These are phyloP conservation scores for Neoarius graeffei DNA, from an alignment of 2,113 vertebrate species.

Conservation along the genomic window DNA sequence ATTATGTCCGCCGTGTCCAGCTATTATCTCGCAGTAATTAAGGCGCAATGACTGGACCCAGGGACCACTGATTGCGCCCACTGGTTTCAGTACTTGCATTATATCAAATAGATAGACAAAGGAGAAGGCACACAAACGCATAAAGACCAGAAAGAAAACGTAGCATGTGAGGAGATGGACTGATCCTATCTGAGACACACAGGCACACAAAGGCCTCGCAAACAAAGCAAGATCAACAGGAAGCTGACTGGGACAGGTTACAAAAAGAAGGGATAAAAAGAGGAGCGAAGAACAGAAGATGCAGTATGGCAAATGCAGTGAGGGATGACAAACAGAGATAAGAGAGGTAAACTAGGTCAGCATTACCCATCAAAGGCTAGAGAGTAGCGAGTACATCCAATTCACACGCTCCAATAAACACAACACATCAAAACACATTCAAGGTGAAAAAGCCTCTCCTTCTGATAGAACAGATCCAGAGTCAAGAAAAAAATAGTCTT, in stretches of 20 bases:
- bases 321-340: constrained; percentile 18
- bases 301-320: not conserved
- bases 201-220: not conserved
- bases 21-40: not conserved
- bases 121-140: not conserved
- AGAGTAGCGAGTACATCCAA: constrained; percentile 8
- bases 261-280: not conserved
- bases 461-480: constrained; percentile 14
- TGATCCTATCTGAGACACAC: constrained; percentile 2
- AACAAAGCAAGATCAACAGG: not conserved
- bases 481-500: not conserved
- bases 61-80: too few species aligned
- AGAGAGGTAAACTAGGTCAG: constrained; percentile 35
- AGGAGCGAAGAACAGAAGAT: constrained; percentile 11
- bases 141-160: not conserved
- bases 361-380: constrained; percentile 27
- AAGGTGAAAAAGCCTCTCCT: not conserved
- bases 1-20: not conserved
- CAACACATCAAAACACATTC: not conserved
- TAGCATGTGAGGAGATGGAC: not conserved
- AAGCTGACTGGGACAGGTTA: not conserved
- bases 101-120: not conserved
- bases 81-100: too few species aligned
- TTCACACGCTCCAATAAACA: constrained; percentile 7
- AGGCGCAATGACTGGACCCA: too few species aligned